These are phyloP conservation scores for Danio rerio DNA, from an alignment of 2,113 vertebrate species.

Conservation along the genomic window GRCz12tu NC_133189.1:41008501-41009000, in stretches of 20 bases:
- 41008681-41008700: neutral
- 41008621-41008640: neutral
- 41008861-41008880: neutral
- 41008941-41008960: constrained; percentile 52
- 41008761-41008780: neutral
- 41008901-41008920: neutral
- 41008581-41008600: neutral
- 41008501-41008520: too few relatives aligned
- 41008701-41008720: neutral
- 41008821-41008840: neutral
- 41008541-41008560: neutral
- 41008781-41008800: constrained; percentile 1
- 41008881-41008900: constrained; percentile 5
- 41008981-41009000: constrained; percentile 38
- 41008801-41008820: constrained; percentile 3
- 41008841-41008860: neutral
- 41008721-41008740: neutral
- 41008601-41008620: neutral
- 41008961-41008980: constrained; percentile 61
- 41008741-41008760: neutral
- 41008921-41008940: constrained; percentile 33
- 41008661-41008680: neutral
- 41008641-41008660: neutral
- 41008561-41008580: neutral
- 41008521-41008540: neutral